phyloP scores from a whole-genome alignment of 2,888 invertebrate genomes.

The Melanchra persicariae region DNA sequence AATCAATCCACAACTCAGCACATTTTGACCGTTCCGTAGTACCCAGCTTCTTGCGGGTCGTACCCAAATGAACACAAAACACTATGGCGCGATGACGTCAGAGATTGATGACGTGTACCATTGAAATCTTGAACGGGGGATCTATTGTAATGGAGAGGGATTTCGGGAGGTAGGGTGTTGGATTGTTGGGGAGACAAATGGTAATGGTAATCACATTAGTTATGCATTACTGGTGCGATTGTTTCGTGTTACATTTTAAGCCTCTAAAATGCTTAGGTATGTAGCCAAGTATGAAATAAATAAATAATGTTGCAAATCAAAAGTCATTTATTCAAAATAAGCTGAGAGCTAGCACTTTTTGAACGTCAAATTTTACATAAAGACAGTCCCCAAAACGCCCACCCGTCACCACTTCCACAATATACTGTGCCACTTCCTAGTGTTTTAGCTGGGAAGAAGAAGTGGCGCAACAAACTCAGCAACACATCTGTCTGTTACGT shows the following conservation, averaged over 20 bases:
- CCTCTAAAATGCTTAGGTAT: too few relatives aligned
- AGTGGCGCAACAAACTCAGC: too few relatives aligned
- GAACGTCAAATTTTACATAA: too few relatives aligned
- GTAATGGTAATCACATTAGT: background rate
- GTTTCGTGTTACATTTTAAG: background rate
- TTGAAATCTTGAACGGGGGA: slow-evolving; percentile 41
- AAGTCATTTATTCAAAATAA: too few relatives aligned
- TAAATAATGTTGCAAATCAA: too few relatives aligned
- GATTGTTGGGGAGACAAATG: background rate
- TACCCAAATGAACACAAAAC: slow-evolving; percentile 62
- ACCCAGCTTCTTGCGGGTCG: slow-evolving; percentile 30
- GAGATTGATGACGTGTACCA: slow-evolving; percentile 58
- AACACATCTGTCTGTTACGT: too few relatives aligned
- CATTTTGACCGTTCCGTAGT: slow-evolving; percentile 34
- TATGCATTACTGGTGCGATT: background rate
- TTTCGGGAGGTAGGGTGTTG: background rate
- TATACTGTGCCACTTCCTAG: too few relatives aligned
- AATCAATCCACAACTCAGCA: slow-evolving; percentile 45
- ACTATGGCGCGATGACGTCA: slow-evolving; percentile 56
- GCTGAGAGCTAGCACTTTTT: too few relatives aligned
- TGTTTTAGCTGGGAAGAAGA: too few relatives aligned
- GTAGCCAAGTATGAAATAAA: too few relatives aligned
- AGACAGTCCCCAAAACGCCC: too few relatives aligned
- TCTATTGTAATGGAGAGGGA: slow-evolving; percentile 26
- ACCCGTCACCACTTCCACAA: too few relatives aligned